These are phyloP conservation scores for Caradrina clavipalpis DNA, from an alignment of 2,888 invertebrate species.

Conservation along the genomic window DNA sequence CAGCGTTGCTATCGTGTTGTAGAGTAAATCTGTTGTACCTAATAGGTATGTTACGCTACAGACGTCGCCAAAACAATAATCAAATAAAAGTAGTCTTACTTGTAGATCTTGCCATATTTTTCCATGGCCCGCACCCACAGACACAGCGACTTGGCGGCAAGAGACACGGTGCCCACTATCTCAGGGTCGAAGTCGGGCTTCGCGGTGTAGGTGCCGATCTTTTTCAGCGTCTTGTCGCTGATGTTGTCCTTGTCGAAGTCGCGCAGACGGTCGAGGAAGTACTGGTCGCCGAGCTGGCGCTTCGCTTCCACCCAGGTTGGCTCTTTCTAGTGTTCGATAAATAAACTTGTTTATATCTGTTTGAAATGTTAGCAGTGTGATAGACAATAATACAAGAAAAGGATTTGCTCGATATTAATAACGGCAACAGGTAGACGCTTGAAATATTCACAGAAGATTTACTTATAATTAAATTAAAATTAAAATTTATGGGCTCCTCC, in stretches of 20 bases:
- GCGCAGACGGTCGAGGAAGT: conserved; percentile 94
- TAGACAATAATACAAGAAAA: no score
- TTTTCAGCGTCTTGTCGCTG: conserved; percentile 94
- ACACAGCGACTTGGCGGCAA: conserved; percentile 96
- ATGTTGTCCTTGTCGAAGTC: conserved; percentile 98
- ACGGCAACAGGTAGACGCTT: no score
- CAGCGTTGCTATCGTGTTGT: no score
- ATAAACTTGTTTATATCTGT: no score
- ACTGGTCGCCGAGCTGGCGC: conserved; percentile 95
- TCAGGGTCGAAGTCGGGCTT: conserved; percentile 97
- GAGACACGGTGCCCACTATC: conserved; percentile 95
- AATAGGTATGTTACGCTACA: no score
- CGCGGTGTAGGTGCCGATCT: conserved; percentile 94
- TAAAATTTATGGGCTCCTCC: no score
- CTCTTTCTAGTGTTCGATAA: conserved; percentile 87
- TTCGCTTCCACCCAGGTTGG: conserved; percentile 97
- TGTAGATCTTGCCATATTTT: conserved; percentile 97
- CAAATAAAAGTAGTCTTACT: conserved; percentile 84
- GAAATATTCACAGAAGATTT: no score
- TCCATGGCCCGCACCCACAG: conserved; percentile 98
- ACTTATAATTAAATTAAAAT: no score
- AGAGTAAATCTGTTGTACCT: no score
- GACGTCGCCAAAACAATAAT: no score
- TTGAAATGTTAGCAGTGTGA: neutral
- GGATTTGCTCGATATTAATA: no score